Evolutionary conservation across 1,140 invertebrate species (phyloP), one percentile per base, ranked within the genome.

Genomic region (Brachystomella parvula): DNA sequence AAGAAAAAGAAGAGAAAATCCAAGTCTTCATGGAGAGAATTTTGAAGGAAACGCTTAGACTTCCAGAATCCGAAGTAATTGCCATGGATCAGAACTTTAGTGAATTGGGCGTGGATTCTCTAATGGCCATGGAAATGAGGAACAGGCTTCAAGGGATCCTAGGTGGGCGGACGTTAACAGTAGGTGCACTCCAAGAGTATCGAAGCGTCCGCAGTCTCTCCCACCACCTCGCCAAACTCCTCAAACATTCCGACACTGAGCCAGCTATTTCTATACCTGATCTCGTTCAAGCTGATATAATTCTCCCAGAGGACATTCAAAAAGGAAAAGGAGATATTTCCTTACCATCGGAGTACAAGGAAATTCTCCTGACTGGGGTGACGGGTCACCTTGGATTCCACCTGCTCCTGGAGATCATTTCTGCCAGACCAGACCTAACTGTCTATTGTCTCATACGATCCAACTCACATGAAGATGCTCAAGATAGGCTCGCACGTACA

Each of bases 71-170:
- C 1, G 66, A 68, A 26, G 1, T 30, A 3, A 68, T 68, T 24
- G 66, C 63, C 21, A 49, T 44, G 12, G 47, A 68, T 35, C 49
- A 64, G 28, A 61, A 47, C 32, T 68, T 68, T 26, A 61, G 30
- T 24, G 67, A 68, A 61, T 32, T 68, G 26, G 67, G 67, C 12
- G 57, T 68, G n/a, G 67, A 68, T 49, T 65, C 63, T 15, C 47
- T 68, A 33, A 64, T 68, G 63, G 63, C 59, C 1, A 56, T 68
- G 15, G 67, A 68, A 62, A 65, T 68, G 63, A 61, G 56, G 57
- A 68, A 68, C 47, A 21, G 47, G n/a, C 21, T 68, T 17, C 63
- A 65, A 47, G 24, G 31, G 28, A 30, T 60, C 29, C 58, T 60
- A 9, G 58, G 58, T 19, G 30, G 19, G 15, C 15, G 30, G 29